Conservation (phyloP, 2,113 vertebrate species). For the Oryzias celebensis region DNA sequence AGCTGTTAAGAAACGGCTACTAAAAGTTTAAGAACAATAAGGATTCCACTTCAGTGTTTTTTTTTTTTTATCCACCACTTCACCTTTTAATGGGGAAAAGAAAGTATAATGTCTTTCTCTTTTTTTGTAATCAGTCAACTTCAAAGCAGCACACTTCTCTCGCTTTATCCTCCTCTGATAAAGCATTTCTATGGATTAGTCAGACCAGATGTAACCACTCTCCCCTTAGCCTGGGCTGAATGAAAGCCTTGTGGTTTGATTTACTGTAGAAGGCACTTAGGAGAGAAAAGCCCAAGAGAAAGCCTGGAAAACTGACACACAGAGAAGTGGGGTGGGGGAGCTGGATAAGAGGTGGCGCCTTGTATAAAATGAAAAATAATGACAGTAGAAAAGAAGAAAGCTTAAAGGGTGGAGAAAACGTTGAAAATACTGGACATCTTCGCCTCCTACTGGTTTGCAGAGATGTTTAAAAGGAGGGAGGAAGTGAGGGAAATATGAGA, state of each 20-base stretch:
- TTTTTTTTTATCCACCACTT: background rate
- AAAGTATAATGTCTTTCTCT: no score
- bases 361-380: constrained; percentile 46
- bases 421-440: constrained; percentile 15
- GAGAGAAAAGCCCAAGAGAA: constrained; percentile 54
- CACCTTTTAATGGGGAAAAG: no score
- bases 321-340: constrained; percentile 15
- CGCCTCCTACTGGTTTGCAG: constrained; percentile 58
- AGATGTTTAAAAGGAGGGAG: background rate
- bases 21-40: constrained; percentile 8
- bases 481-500: background rate
- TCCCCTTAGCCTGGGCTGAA: constrained; percentile 50
- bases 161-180: constrained; percentile 14
- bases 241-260: constrained; percentile 74
- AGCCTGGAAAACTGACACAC: constrained; percentile 18
- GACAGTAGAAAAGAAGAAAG: constrained; percentile 23
- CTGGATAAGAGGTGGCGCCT: constrained; percentile 39
- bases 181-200: constrained; percentile 35
- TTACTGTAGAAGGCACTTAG: constrained; percentile 78
- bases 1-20: constrained; percentile 1
- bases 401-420: constrained; percentile 5
- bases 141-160: constrained; percentile 12
- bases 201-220: constrained; percentile 53
- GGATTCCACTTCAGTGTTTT: constrained; percentile 14
- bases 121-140: constrained; percentile 22